Evolutionary conservation across 2,888 invertebrate genomes (phyloP), one percentile per base, ranked within the genome.

Genomic region (Drosophila subsilvestris): DNA sequence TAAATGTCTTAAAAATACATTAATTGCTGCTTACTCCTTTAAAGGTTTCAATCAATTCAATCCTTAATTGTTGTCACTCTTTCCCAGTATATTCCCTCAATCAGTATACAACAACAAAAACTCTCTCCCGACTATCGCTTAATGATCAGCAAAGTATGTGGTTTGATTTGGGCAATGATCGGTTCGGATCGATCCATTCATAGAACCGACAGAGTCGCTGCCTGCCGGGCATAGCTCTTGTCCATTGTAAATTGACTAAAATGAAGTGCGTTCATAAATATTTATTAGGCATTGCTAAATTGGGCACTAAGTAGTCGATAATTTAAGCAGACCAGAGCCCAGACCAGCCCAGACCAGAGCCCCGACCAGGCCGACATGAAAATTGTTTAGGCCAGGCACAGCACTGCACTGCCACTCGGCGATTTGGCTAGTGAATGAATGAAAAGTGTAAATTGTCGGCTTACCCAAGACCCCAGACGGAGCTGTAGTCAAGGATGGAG

Each of bases 271-370:
- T 61, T 79, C 84, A 84, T 84, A 86, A 84, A 88, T 84, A 84
- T 84, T 84, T 78, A 84, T 68, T 74, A 79, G 74, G 17, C 76
- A 69, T 82, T 63, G 67, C 85, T 88, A 88, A 88, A 88, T 80
- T 79, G 78, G 81, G 75, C 81, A 73, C 66, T 84, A 85, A 85
- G 74, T 79, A 85, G 85, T 79, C 69, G 70, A 65, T 88, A 81
- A 81, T 72, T 81, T 85, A 84, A 79, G 66, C 85, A 81, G 71
- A 62, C 61, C 63, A 58, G 47, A 18, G 27, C 37, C 14, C 32
- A 37, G 14, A 1, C 29, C 29, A 27, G n/a, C 4, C n/a, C 29
- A 51, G 27, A 25, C 29, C 22, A 27, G 44, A 22, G 10, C 3
- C 66, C 22, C 2, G 22, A 4, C 44, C 44, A 42, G 48, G 44